Evolutionary conservation across 2,797 vertebrate genomes (phyloP), one percentile per base, ranked within the genome.

Genomic region (Xerus rutilus): DNA sequence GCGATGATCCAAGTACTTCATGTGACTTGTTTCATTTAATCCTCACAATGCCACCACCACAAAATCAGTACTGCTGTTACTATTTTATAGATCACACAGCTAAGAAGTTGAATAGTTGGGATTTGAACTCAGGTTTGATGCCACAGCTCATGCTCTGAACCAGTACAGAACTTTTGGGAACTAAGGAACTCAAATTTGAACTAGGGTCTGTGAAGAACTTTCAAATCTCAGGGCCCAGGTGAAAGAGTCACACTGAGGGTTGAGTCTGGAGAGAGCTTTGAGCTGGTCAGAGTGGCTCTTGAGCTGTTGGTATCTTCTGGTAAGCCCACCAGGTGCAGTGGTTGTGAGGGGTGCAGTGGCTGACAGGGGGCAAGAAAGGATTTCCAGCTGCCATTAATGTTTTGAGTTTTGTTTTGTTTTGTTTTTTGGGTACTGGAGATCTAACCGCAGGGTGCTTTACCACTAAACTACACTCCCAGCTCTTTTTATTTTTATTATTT

Each of bases 111-210:
- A 23, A 54, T 52, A 87, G 47, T 23, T 87, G 5, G 23, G 20
- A 72, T 87, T 72, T 95, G 67, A 92, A 95, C 67, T 82, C 62
- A 18, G 13, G 39, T 64, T 74, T 52, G 81, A 85, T 17, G 69
- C 45, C n/a, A 59, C 64, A 91, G n/a, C 13, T 32, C 30, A 79
- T 32, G 23, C 39, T 83, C 13, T 83, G 67, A 70, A 32, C 72
- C 9, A 74, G 4, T 20, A 76, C 3, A 65, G 14, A 15, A 88
- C 11, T 86, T 92, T 45, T 20, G 23, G 65, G 76, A 79, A 89
- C 62, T 69, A 91, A 83, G 45, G 18, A 82, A 54, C 30, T 77
- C 69, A 72, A 52, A 69, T 77, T 54, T 86, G 54, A 82, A 77
- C 54, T 15, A 0, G 0, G 15, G 39, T 65, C 70, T 89, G 35